Evolutionary conservation across 2,888 invertebrate genomes (phyloP).

Genomic region (Cataglyphis livida): DNA sequence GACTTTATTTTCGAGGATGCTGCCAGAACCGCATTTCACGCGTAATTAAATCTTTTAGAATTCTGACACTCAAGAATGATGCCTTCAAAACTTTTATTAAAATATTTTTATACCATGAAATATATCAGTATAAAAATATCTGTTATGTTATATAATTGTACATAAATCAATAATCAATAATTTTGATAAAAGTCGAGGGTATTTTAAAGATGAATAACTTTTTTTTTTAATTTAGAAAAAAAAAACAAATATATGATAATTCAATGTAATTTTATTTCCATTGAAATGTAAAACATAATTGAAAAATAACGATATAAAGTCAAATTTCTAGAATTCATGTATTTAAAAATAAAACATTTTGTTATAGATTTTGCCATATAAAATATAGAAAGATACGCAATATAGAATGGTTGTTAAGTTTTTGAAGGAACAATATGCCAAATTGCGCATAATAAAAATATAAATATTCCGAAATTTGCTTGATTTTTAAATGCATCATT

Average conservation of each 20-base stretch:
- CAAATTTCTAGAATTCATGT: background rate
- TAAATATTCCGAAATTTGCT: background rate
- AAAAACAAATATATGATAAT: constrained; percentile 6
- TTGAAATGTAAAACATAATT: background rate
- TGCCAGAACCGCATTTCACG: background rate
- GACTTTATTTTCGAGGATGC: constrained; percentile 25
- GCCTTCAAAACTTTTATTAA: constrained; percentile 24
- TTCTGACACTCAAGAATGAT: background rate
- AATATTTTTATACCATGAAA: background rate
- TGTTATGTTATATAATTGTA: background rate
- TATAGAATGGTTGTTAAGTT: background rate
- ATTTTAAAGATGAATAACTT: background rate
- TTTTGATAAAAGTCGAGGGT: background rate
- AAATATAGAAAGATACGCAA: background rate
- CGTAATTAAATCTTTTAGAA: constrained; percentile 31
- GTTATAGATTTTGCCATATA: background rate
- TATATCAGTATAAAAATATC: constrained; percentile 2
- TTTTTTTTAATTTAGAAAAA: background rate
- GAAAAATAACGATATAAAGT: background rate
- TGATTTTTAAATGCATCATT: background rate
- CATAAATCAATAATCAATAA: background rate
- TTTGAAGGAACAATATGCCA: background rate
- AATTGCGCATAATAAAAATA: background rate
- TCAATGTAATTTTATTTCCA: background rate
- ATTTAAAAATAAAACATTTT: background rate